Base-by-base conservation (phyloP, 2,888 invertebrate species). In the Lepidochrysops patricia region DNA sequence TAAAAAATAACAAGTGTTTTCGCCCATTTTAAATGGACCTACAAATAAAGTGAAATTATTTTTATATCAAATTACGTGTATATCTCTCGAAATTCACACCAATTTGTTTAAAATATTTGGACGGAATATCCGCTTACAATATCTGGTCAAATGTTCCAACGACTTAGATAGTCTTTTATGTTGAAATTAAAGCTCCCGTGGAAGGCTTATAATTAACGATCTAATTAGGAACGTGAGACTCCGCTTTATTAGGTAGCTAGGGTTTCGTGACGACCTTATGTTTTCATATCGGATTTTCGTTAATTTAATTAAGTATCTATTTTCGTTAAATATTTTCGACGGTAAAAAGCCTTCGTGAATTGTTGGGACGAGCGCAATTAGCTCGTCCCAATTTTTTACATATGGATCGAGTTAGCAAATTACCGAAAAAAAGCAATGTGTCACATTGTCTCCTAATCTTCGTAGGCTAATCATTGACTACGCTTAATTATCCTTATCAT, bases 221-320 rank as follows among this genome's bases (percentile, higher is more conserved):
- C 85, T 89, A 87, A 88, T 89, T 88, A 89, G 88, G 74, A 88
- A 88, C 85, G 79, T 80, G 88, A 88, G 82, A 84, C 80, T 77
- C 67, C 68, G 76, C 80, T 86, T 87, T 87, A 85, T 86, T 85
- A 86, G 81, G 80, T 74, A 76, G 77, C 69, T 74, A 70, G 73
- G 74, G 72, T 74, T 76, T 84, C 80, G 82, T 82, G 82, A 80
- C 78, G 80, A 70, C 69, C 71, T 73, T 76, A 77, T 78, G 75
- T 70, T 71, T 73, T 75, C 80, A 82, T 86, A 87, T 87, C 86
- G 82, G 84, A 82, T 88, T 87, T 54, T 87, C 82, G 84, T 85
- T 82, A 78, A 82, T 80, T 84, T 88, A 87, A 88, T 87, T 84
- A 87, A 80, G 70, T 70, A 75, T 80, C 81, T 84, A 82, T 81